phyloP scores from a whole-genome alignment of 2,797 vertebrate genomes.

The Alcedo quadribrachys region DNA sequence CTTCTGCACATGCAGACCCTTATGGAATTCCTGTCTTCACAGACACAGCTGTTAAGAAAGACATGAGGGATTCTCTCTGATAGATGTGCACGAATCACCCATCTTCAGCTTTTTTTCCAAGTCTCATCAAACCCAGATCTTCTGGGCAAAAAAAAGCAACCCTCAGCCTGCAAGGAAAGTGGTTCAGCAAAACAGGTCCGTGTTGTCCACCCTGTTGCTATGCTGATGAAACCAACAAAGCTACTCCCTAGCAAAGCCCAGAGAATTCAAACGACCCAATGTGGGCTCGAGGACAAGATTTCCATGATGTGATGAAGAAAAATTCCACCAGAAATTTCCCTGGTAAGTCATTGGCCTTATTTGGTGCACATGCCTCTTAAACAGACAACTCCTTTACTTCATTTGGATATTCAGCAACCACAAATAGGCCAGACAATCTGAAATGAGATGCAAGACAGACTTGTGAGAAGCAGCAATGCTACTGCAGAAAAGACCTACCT shows the following conservation, averaged over 20 bases:
- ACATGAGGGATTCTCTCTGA: not conserved
- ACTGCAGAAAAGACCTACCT: conserved; percentile 77
- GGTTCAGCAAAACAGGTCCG: not conserved
- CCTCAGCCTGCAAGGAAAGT: not conserved
- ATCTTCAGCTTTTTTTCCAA: not conserved
- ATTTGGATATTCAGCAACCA: not conserved
- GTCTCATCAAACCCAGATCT: not conserved
- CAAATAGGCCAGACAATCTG: not conserved
- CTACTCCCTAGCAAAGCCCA: not conserved
- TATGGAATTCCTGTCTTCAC: not conserved
- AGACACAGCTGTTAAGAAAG: fast-evolving
- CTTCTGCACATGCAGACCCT: not conserved
- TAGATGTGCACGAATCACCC: not conserved
- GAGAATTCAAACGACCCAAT: not conserved
- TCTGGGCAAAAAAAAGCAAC: not conserved
- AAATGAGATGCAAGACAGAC: not conserved
- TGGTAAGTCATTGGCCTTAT: not conserved
- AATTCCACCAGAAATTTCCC: not conserved
- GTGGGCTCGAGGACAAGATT: not conserved
- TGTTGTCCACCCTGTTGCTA: not conserved
- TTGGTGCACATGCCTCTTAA: not conserved
- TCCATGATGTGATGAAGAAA: not conserved
- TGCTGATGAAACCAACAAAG: not conserved
- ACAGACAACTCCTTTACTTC: not conserved
- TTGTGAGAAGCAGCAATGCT: not conserved